A percentile compares a stretch with the other conserved stretches of the same genome.
Evolutionary conservation across 2,888 invertebrate species (phyloP).

Genomic region (Dryococelus australis): DNA sequence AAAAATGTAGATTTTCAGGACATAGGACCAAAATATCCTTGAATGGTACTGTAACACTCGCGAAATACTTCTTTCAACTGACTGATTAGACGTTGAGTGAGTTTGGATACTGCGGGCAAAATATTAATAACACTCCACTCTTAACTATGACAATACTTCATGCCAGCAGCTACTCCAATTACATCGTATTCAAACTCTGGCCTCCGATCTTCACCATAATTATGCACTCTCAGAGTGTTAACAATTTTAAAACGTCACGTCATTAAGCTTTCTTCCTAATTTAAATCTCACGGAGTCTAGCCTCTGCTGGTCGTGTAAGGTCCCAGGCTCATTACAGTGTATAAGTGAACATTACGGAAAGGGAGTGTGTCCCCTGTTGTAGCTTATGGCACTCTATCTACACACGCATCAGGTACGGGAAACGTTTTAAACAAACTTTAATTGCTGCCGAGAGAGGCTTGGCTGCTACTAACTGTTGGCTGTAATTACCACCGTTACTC

Average conservation of each 20-base stretch:
- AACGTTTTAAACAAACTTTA: constrained; percentile 13
- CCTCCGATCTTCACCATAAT: not conserved
- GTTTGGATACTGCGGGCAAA: too few relatives aligned
- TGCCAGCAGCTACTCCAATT: not conserved
- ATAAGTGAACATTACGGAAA: not conserved
- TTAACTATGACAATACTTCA: not conserved
- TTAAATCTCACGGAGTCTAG: not conserved
- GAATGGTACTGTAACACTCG: too few relatives aligned
- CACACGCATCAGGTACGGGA: not conserved
- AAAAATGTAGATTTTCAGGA: too few relatives aligned
- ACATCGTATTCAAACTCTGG: not conserved
- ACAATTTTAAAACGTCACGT: not conserved
- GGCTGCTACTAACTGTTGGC: constrained; percentile 2
- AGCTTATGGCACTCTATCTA: not conserved
- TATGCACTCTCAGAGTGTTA: not conserved
- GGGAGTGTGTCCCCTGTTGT: not conserved
- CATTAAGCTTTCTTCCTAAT: not conserved
- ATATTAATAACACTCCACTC: too few relatives aligned
- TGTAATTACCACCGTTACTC: constrained; percentile 3
- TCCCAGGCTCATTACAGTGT: not conserved
- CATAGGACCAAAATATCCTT: too few relatives aligned
- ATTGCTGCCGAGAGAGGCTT: not conserved
- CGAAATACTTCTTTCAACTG: too few relatives aligned
- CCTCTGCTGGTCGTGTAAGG: not conserved
- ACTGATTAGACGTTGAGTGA: too few relatives aligned